Evolutionary conservation across 1,140 invertebrate genomes (phyloP).

Genomic region (Nasonia vitripennis): DNA sequence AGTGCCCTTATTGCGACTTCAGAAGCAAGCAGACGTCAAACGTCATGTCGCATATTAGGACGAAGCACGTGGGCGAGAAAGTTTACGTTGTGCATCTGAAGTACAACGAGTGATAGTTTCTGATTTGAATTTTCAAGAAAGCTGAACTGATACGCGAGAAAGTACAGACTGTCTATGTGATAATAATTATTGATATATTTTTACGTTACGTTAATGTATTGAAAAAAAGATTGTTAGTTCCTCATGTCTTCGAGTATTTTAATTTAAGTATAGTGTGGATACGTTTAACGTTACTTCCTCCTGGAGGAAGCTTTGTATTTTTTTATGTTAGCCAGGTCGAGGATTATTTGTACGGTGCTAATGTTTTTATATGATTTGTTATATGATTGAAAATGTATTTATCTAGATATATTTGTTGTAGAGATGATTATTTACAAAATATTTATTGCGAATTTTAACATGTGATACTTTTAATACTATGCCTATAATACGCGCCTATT

Average conservation of each 20-base stretch:
- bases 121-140: background rate
- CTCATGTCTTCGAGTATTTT: too few relatives aligned
- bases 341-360: too few relatives aligned
- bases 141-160: background rate
- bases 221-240: background rate
- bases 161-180: background rate
- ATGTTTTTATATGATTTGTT: background rate
- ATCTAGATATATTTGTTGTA: background rate
- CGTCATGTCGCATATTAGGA: constrained; percentile 64
- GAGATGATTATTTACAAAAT: background rate
- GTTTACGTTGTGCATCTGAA: constrained; percentile 50
- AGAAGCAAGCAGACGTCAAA: constrained; percentile 62
- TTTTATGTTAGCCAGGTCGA: too few relatives aligned
- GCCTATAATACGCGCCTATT: background rate
- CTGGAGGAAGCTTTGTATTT: too few relatives aligned
- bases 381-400: background rate
- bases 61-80: constrained; percentile 54
- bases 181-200: background rate
- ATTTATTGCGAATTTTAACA: background rate
- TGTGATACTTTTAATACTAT: constrained; percentile 8
- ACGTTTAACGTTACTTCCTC: too few relatives aligned
- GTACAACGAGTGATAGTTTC: constrained; percentile 20
- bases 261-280: too few relatives aligned
- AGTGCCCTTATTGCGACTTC: constrained; percentile 64
- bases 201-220: background rate